These are phyloP conservation scores for Onychomys arenicola DNA, from an alignment of 2,797 vertebrate species.

Conservation along the genomic window DNA sequence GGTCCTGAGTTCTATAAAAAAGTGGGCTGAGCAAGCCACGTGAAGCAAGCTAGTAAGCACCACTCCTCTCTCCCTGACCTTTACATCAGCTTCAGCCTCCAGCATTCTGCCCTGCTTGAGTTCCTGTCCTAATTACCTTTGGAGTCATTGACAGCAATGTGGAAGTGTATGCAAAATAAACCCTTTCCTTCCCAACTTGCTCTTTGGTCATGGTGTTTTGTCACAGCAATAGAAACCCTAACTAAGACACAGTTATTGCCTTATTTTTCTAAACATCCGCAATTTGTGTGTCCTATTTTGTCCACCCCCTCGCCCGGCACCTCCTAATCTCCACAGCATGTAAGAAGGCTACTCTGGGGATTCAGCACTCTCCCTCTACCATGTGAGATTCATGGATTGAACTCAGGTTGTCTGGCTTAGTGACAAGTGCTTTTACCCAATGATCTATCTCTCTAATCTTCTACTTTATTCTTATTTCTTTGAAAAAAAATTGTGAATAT, in stretches of 20 bases:
- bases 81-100: not conserved
- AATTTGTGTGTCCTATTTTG: not conserved
- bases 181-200: not conserved
- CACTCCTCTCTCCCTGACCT: not conserved
- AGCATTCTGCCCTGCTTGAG: not conserved
- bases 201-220: not conserved
- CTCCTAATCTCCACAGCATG: not conserved
- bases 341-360: too few relatives aligned
- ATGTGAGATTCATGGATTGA: not conserved
- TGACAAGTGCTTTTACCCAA: not conserved
- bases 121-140: not conserved
- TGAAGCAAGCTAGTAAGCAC: not conserved
- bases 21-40: not conserved
- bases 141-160: not conserved
- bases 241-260: not conserved
- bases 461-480: constrained; percentile 27
- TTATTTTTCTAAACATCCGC: not conserved
- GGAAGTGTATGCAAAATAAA: not conserved
- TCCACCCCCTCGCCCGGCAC: not conserved
- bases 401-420: not conserved
- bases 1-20: not conserved
- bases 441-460: not conserved
- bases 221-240: not conserved
- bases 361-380: too few relatives aligned
- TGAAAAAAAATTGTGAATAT: not conserved